These are phyloP conservation scores for Heliopora coerulea DNA, from an alignment of 92 coral and sea anemone genomes.

Conservation along the genomic window DNA sequence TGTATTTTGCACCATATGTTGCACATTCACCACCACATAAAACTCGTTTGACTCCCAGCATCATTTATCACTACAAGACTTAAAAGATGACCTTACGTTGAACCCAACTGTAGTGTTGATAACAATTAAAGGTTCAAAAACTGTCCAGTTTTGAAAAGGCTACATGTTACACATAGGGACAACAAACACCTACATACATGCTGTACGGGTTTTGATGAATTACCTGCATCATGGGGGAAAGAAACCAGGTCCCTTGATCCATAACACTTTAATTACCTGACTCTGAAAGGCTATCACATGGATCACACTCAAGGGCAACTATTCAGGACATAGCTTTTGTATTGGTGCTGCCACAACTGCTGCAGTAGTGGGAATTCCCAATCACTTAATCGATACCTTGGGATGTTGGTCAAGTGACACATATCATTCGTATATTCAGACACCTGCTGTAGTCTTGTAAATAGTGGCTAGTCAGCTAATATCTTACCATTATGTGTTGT, in stretches of 20 bases:
- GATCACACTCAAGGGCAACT: constrained; percentile 10
- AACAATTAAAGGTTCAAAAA: constrained; percentile 28
- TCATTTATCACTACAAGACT: background rate
- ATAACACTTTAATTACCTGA: background rate
- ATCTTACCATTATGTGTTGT: too few relatives aligned
- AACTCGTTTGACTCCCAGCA: background rate
- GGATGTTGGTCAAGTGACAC: constrained; percentile 41
- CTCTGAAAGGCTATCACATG: background rate
- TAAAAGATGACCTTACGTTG: background rate
- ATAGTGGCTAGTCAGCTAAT: too few relatives aligned
- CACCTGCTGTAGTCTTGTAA: background rate
- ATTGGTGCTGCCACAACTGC: constrained; percentile 43
- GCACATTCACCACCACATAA: constrained; percentile 22
- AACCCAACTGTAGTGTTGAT: background rate
- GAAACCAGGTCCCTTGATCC: constrained; percentile 18
- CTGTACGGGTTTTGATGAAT: constrained; percentile 38
- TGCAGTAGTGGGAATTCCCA: constrained; percentile 24
- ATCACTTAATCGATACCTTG: constrained; percentile 27
- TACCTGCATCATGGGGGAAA: constrained; percentile 14
- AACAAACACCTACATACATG: constrained; percentile 29
- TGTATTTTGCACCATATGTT: constrained; percentile 13
- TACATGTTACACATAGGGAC: constrained; percentile 17
- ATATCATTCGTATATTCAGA: constrained; percentile 25
- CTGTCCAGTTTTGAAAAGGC: constrained; percentile 35
- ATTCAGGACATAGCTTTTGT: constrained; percentile 39